These are phyloP conservation scores for Pachymerium ferrugineum DNA, from an alignment of 2,888 invertebrate genomes.

Conservation along the genomic window DNA sequence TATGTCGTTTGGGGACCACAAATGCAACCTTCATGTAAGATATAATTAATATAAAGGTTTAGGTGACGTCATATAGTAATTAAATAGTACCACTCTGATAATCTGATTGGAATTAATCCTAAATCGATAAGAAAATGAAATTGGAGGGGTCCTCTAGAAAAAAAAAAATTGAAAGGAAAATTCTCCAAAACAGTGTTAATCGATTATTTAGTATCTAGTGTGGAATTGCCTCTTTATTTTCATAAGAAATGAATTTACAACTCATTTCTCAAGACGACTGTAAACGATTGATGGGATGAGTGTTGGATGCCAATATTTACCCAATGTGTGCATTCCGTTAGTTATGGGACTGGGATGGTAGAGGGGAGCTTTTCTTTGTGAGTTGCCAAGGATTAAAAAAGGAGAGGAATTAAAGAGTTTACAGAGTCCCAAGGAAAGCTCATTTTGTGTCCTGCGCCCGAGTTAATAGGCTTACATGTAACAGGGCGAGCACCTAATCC, in stretches of 20 bases:
- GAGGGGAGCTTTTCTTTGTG: conserved; percentile 25
- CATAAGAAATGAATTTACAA: not conserved
- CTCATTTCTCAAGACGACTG: not conserved
- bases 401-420: conserved; percentile 32
- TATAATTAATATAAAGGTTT: not conserved
- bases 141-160: too few species aligned
- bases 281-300: conserved; percentile 1
- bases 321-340: conserved; percentile 27
- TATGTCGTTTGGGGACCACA: not conserved
- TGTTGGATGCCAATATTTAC: conserved; percentile 10
- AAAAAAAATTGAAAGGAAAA: not conserved
- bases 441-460: conserved; percentile 31
- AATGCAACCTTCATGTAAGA: not conserved
- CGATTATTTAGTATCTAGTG: too few species aligned
- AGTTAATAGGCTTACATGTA: conserved; percentile 33
- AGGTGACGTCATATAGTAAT: not conserved
- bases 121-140: not conserved
- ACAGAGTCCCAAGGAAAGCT: conserved; percentile 32
- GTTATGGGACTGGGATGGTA: conserved; percentile 2
- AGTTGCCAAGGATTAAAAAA: conserved; percentile 29
- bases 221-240: too few species aligned
- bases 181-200: too few species aligned
- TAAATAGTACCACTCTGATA: not conserved
- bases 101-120: conserved; percentile 9
- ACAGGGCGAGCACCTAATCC: conserved; percentile 30